Evolutionary conservation across 2,888 invertebrate genomes (phyloP).

Genomic region (Phyllotreta striolata): DNA sequence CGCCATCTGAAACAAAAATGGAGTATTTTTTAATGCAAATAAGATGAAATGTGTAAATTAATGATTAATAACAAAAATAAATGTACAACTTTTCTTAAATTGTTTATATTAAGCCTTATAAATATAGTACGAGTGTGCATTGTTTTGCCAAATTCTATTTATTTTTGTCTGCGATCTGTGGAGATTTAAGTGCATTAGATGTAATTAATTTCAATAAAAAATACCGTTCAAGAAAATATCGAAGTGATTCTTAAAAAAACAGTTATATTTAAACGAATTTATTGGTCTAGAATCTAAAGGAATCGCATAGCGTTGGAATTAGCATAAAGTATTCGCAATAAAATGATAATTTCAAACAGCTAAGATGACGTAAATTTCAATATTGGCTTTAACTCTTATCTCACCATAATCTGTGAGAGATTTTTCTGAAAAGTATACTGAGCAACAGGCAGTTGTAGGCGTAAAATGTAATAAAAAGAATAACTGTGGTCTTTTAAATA

Average conservation of each 20-base stretch:
- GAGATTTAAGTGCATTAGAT: neutral
- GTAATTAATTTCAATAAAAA: no score
- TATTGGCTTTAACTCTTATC: conserved; percentile 25
- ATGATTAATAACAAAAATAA: no score
- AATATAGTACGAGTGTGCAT: neutral
- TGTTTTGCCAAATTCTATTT: conserved; percentile 3
- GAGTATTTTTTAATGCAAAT: conserved; percentile 1
- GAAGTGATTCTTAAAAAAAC: no score
- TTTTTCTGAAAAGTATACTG: neutral
- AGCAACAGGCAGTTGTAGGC: neutral
- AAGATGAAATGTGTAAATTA: neutral
- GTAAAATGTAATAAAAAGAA: neutral
- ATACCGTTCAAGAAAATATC: no score
- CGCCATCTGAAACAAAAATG: conserved; percentile 77
- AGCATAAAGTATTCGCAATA: neutral
- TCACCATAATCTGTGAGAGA: conserved; percentile 1
- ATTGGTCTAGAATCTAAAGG: no score
- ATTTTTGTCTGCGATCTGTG: neutral
- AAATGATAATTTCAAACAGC: conserved; percentile 2
- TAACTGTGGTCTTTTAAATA: neutral
- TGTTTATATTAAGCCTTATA: conserved; percentile 5
- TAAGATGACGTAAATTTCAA: conserved; percentile 17
- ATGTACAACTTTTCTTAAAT: no score
- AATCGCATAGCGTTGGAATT: no score
- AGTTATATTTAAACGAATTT: no score